Percentiles rank a stretch among this genome's conserved stretches.
phyloP scores from a whole-genome alignment of 2,888 invertebrate species.

The Hirudinaria manillensis region DNA sequence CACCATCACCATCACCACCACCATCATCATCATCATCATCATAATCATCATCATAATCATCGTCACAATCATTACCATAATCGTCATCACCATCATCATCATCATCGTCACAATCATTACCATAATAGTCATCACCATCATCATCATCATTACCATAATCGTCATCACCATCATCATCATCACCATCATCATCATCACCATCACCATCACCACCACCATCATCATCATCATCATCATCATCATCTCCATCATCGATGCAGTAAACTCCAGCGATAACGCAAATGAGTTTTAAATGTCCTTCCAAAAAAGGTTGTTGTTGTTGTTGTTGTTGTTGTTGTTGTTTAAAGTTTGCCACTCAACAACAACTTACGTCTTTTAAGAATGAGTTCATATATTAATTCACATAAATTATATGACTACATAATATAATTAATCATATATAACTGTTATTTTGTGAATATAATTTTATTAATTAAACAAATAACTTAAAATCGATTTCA shows the following conservation, averaged over 20 bases:
- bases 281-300: too few species aligned
- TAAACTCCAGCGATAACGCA: too few species aligned
- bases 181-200: constrained; percentile 11
- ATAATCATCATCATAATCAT: neutral
- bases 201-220: constrained; percentile 13
- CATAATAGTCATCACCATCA: constrained; percentile 15
- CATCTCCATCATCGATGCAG: neutral
- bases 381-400: too few species aligned
- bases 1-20: constrained; percentile 6
- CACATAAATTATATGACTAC: too few species aligned
- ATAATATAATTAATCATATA: too few species aligned
- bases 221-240: constrained; percentile 12
- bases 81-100: constrained; percentile 20
- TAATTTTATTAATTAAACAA: too few species aligned
- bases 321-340: too few species aligned
- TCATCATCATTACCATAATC: constrained; percentile 17
- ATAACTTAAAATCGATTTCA: too few species aligned
- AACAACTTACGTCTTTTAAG: too few species aligned
- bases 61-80: constrained; percentile 6
- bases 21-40: neutral
- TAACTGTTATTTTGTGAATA: too few species aligned
- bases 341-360: too few species aligned
- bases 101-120: constrained; percentile 9
- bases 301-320: too few species aligned
- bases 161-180: constrained; percentile 15